Base-by-base conservation (phyloP, 2,888 invertebrate genomes). In the Oligia fasciuncula region DNA sequence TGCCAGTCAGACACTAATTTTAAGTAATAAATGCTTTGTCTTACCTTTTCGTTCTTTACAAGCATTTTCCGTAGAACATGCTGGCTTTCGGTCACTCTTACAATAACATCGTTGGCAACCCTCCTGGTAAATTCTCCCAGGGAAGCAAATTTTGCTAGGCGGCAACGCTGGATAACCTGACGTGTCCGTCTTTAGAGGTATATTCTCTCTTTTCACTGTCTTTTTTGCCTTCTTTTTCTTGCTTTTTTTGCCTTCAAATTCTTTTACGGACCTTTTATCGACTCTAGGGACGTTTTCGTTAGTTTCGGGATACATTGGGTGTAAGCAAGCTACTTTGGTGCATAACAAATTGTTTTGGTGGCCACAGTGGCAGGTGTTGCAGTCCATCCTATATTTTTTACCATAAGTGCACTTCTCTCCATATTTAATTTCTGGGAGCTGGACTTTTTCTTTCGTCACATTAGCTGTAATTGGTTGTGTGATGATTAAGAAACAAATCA, bases 321-420 rank as follows among this genome's bases (percentile, higher is more conserved):
- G 66, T 0, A 92, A 40, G 65, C 97, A 97, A 0, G 91, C 92
- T 87, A 93, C 94, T 84, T 95, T 94, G 0, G 96, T 95, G 86
- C 97, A 97, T 17, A 94, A 51, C 0, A 96, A 85, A 0, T 81
- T 70, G 4, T 91, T 89, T 1, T 90, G 78, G 0, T 70, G 62
- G 0, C 88, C 91, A 72, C 96, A 97, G 2, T 89, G 88, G 46
- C 96, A 97, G 0, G 91, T 93, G 72, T 97, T 96, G 83, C 96
- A 97, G 0, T 91, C 92, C 83, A 93, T 87, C 77, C 84, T 92
- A 81, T 96, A 96, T 5, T 84, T 43, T 62, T 90, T 87, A 0
- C 94, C 94, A 0, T 91, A 88, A 0, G 84, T 73, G 77, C 97
- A 96, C 4, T 79, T 77, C 2, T 94, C 87, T 0, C 94, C 95